phyloP scores from a whole-genome alignment of 30 jellyfish, hydroid and myxozoan species.

The Aurelia aurita region DNA sequence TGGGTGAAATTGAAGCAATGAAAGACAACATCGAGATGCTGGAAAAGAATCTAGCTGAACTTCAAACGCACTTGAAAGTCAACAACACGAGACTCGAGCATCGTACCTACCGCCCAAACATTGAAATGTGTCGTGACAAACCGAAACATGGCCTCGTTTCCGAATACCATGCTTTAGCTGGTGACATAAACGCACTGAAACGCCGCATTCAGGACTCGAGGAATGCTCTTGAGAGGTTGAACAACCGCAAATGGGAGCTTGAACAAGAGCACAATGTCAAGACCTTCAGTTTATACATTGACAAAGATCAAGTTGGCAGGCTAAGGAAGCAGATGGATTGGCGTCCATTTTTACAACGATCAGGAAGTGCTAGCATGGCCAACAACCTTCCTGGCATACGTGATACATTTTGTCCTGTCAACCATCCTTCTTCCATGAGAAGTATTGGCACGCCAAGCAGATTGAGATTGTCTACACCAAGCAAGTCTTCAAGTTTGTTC shows the following conservation, averaged over 20 bases:
- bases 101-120: slow-evolving; percentile 78
- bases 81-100: slow-evolving; percentile 73
- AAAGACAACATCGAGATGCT: slow-evolving; percentile 75
- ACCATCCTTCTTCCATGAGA: slow-evolving; percentile 70
- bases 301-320: slow-evolving; percentile 73
- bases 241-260: slow-evolving; percentile 70
- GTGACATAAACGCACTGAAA: slow-evolving; percentile 62
- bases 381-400: slow-evolving; percentile 62
- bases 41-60: slow-evolving; percentile 65
- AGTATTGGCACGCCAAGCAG: slow-evolving; percentile 59
- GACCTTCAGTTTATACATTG: slow-evolving; percentile 72
- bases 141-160: slow-evolving; percentile 72
- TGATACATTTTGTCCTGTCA: slow-evolving; percentile 67
- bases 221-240: slow-evolving; percentile 63
- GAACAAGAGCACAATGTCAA: slow-evolving; percentile 76
- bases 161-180: slow-evolving; percentile 62
- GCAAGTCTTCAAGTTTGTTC: slow-evolving; percentile 15
- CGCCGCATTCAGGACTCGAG: slow-evolving; percentile 76
- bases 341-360: slow-evolving; percentile 69
- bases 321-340: slow-evolving; percentile 68
- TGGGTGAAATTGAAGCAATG: slow-evolving; percentile 74
- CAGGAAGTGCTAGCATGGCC: slow-evolving; percentile 52
- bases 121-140: slow-evolving; percentile 73
- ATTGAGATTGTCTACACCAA: slow-evolving; percentile 61
- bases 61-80: slow-evolving; percentile 67